Evolutionary conservation across 2,113 vertebrate species (phyloP).

Genomic region (Petromus typicus): DNA sequence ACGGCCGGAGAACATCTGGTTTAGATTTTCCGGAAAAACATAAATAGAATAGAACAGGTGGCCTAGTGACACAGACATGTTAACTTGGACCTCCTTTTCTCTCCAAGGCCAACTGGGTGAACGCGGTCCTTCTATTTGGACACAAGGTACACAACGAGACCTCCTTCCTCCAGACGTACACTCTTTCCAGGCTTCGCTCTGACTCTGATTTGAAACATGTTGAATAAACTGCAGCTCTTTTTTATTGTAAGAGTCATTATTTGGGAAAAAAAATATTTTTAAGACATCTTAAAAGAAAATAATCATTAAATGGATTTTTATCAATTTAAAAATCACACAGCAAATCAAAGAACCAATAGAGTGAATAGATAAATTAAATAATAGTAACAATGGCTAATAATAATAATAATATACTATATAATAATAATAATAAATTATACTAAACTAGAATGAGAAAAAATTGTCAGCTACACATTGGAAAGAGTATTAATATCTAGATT

Average conservation of each 20-base stretch:
- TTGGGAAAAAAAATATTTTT: not conserved
- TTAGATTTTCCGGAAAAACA: constrained; percentile 75
- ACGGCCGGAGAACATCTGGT: constrained; percentile 76
- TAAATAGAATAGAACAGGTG: constrained; percentile 57
- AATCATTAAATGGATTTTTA: not conserved
- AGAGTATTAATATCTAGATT: not conserved
- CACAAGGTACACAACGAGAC: not conserved
- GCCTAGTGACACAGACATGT: constrained; percentile 36
- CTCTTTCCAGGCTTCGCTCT: not conserved
- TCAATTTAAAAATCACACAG: not conserved
- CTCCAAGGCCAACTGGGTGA: not conserved
- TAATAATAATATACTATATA: too few relatives aligned
- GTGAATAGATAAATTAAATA: not conserved
- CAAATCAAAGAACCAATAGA: not conserved
- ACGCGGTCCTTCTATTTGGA: not conserved
- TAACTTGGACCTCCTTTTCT: constrained; percentile 35
- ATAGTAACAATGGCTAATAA: not conserved
- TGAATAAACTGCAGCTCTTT: not conserved
- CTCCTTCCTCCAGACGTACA: not conserved
- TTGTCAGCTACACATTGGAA: not conserved
- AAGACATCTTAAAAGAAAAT: not conserved
- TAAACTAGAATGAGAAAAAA: not conserved
- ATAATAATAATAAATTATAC: too few relatives aligned
- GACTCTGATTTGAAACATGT: not conserved
- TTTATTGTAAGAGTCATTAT: not conserved